phyloP scores from a whole-genome alignment of 2,113 vertebrate genomes.

The Oryzias curvinotus region DNA sequence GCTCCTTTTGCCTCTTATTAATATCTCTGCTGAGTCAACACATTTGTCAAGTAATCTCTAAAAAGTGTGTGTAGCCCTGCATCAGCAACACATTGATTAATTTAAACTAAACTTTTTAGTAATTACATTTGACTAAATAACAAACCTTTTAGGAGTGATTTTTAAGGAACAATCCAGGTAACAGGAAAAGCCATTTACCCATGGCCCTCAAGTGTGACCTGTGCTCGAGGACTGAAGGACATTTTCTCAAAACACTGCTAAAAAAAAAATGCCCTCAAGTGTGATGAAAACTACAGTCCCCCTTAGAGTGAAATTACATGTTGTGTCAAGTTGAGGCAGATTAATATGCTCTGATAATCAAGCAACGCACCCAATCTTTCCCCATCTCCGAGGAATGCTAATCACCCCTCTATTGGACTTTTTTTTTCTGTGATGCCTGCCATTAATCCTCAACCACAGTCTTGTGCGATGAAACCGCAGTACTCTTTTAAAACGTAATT shows the following conservation, averaged over 20 bases:
- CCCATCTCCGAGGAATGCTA: constrained; percentile 62
- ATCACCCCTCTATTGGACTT: constrained; percentile 66
- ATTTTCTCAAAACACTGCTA: constrained; percentile 23
- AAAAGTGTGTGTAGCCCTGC: not conserved
- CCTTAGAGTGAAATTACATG: constrained; percentile 53
- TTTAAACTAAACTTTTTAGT: not conserved
- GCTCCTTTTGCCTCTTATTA: not conserved
- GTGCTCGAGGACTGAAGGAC: constrained; percentile 46
- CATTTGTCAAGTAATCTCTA: not conserved
- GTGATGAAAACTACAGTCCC: constrained; percentile 41
- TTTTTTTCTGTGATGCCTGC: constrained; percentile 61
- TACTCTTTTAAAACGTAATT: constrained; percentile 68
- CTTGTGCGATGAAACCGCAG: constrained; percentile 49
- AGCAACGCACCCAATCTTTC: constrained; percentile 44
- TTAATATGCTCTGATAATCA: constrained; percentile 56
- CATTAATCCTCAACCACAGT: constrained; percentile 63
- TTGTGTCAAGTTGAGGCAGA: constrained; percentile 54
- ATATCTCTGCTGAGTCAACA: not conserved
- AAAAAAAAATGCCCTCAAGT: constrained; percentile 19
- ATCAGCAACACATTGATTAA: not conserved
- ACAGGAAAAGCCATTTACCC: not conserved
- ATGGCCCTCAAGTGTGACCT: not conserved
- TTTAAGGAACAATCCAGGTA: not conserved
- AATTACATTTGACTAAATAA: not conserved
- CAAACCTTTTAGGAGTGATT: too few species aligned